A percentile compares a stretch with the other conserved stretches of the same genome.
phyloP scores from a whole-genome alignment of 2,797 vertebrate species.

The Gymnopithys bicolor region DNA sequence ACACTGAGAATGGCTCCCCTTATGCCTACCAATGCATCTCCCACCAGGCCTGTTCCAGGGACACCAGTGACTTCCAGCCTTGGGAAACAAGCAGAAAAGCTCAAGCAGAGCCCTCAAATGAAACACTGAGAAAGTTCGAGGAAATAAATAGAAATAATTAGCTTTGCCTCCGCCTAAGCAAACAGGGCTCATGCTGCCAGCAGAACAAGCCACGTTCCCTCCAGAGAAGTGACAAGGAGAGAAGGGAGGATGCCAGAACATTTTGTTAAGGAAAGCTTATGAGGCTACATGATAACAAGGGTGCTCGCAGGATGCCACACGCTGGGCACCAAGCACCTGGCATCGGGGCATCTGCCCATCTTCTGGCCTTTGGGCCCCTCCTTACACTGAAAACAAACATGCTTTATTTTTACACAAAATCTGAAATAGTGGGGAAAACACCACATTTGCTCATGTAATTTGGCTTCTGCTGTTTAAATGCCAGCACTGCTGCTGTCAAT shows the following conservation, averaged over 20 bases:
- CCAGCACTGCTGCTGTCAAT: background rate
- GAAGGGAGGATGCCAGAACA: slow-evolving; percentile 54
- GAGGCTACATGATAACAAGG: background rate
- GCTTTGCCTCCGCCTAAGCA: slow-evolving; percentile 18
- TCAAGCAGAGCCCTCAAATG: background rate
- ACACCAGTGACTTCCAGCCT: background rate
- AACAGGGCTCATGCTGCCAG: slow-evolving; percentile 38
- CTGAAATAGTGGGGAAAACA: background rate
- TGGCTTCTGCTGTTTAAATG: background rate
- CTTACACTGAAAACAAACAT: background rate
- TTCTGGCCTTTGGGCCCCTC: background rate
- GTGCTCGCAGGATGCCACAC: background rate
- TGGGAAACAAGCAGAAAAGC: background rate
- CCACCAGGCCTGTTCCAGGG: background rate
- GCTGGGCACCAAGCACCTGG: background rate
- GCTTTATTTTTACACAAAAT: background rate
- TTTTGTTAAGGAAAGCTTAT: slow-evolving; percentile 10
- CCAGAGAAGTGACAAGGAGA: slow-evolving; percentile 35
- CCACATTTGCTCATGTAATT: background rate
- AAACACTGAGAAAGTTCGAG: background rate
- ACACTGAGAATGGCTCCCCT: accelerated
- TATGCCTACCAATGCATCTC: background rate
- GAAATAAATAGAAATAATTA: slow-evolving; percentile 66
- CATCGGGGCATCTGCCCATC: background rate
- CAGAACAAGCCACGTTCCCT: slow-evolving; percentile 26